Conservation (phyloP, 1,140 invertebrate genomes). For the Nasonia giraulti region DNA sequence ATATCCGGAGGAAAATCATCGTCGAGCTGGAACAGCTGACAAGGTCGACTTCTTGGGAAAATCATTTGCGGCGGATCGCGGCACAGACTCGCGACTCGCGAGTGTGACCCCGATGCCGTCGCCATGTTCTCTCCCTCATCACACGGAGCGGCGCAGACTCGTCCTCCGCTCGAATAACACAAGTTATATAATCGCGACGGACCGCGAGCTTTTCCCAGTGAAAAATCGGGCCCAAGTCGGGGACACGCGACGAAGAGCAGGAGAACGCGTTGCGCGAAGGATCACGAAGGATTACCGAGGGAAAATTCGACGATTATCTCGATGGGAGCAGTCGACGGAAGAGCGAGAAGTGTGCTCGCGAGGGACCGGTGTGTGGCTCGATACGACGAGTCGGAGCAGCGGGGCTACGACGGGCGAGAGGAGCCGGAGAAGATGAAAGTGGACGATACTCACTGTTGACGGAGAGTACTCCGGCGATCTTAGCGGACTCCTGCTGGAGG, state of each 20-base stretch:
- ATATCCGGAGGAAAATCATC: neutral
- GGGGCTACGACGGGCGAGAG: neutral
- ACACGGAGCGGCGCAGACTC: conserved; percentile 36
- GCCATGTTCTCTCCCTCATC: conserved; percentile 63
- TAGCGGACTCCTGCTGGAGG: conserved; percentile 76
- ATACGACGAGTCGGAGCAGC: neutral
- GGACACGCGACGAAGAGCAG: too few relatives aligned
- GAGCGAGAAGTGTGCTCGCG: neutral
- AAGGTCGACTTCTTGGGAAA: neutral
- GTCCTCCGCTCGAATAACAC: conserved; percentile 53
- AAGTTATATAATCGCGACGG: conserved; percentile 66
- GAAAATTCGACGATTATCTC: neutral
- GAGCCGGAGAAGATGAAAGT: neutral
- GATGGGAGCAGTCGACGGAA: neutral
- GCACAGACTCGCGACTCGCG: neutral
- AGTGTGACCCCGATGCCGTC: conserved; percentile 52
- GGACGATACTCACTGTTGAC: conserved; percentile 76
- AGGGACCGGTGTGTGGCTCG: neutral
- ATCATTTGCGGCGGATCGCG: neutral
- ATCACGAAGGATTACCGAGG: neutral
- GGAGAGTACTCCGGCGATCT: conserved; percentile 74
- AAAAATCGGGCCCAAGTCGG: neutral
- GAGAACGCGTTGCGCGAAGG: too few relatives aligned
- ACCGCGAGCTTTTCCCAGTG: neutral
- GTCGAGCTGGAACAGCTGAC: neutral